These are phyloP conservation scores for Meiosimyza platycephala DNA, from an alignment of 2,888 invertebrate species.

Conservation along the genomic window DNA sequence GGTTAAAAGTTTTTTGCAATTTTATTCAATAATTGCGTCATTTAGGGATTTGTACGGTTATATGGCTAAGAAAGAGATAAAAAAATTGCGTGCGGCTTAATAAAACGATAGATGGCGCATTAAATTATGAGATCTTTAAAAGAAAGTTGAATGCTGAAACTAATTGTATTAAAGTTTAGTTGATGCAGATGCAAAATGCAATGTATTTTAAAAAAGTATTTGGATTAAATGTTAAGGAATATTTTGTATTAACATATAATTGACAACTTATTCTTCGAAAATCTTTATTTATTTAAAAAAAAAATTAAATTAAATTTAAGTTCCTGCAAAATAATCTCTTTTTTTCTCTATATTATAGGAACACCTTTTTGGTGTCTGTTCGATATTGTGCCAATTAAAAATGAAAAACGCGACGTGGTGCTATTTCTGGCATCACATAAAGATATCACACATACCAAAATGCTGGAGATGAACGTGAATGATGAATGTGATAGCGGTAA, in stretches of 20 bases:
- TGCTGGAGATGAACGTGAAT: slow-evolving; percentile 85
- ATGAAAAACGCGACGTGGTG: slow-evolving; percentile 97
- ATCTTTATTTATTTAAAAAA: not conserved
- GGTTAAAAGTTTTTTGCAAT: slow-evolving; percentile 27
- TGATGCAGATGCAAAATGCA: too few species aligned
- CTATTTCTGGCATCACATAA: slow-evolving; percentile 96
- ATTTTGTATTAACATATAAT: not conserved
- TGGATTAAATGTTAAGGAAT: too few species aligned
- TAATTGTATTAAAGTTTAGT: too few species aligned
- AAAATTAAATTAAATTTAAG: not conserved
- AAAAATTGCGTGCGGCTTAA: too few species aligned
- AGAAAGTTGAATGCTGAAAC: too few species aligned
- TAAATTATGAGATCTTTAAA: too few species aligned
- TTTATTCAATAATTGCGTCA: slow-evolving; percentile 22
- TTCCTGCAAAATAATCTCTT: not conserved
- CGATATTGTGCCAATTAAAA: slow-evolving; percentile 98
- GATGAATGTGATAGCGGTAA: slow-evolving; percentile 90
- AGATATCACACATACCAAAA: slow-evolving; percentile 93
- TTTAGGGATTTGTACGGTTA: not conserved
- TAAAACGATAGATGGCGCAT: too few species aligned
- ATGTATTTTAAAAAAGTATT: too few species aligned
- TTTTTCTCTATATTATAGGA: slow-evolving; percentile 71
- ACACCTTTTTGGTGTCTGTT: slow-evolving; percentile 94
- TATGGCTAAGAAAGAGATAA: too few species aligned
- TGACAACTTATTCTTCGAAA: too few species aligned